Evolutionary conservation across 2,888 invertebrate species (phyloP), one percentile per base, ranked within the genome.

Genomic region (Drosophila gaucha): DNA sequence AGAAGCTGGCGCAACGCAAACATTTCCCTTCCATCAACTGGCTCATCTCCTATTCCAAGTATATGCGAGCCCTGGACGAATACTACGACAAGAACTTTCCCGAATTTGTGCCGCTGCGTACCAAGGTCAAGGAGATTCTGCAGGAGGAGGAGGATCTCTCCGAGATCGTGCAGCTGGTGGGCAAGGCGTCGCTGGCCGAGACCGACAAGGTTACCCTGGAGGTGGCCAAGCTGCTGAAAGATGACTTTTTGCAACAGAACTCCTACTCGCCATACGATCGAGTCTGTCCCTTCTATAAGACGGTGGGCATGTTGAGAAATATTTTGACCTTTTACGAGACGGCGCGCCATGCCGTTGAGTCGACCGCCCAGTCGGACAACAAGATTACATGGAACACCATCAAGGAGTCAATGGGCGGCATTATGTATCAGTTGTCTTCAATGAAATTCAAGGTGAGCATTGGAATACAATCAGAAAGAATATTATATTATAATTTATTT

Each of bases 11-110:
- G 0, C 99, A 99, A 93, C 94, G 99, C 78, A 99, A 99, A 92
- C 99, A 99, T 93, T 99, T 99, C 94, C 99, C 99, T 55, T 98
- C 99, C 77, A 97, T 99, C 93, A 99, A 99, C 93, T 99, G 99
- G 99, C 95, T 99, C 82, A 99, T 99, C 92, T 99, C 98, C 0
- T 97, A 97, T 94, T 98, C 98, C 92, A 99, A 99, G 93, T 99
- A 99, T 93, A 96, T 97, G 93, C 95, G 98, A 59, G 98, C 99
- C 46, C 93, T 99, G 88, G 99, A 99, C 89, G 99, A 99, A 90
- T 99, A 97, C 93, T 99, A 99, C 89, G 99, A 99, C 91, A 98
- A 98, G 93, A 97, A 97, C 93, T 98, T 96, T 94, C 94, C 95
- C 6, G 99, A 99, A 90, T 99, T 99, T 92, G 97, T 99, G 36